Evolutionary conservation across 64 coral and sea anemone species (phyloP), one percentile per base, ranked within the genome.

Genomic region (Montipora cactus): DNA sequence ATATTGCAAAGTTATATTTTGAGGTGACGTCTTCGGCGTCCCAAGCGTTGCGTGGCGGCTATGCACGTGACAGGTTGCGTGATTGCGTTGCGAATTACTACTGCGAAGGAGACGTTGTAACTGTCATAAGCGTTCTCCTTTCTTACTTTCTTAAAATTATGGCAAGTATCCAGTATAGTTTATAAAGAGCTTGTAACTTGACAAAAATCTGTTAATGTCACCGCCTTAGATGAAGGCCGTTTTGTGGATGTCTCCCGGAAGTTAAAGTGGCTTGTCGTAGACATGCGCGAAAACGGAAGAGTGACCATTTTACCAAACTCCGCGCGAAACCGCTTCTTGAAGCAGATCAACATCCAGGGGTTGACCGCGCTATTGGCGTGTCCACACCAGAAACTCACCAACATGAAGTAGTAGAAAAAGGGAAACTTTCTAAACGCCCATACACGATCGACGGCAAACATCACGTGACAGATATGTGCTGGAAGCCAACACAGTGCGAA

Each of bases 401-500:
- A 47, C 81, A 84, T 84, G 59, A 84, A 19, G 16, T 68, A 84
- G 61, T 19, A 0, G 61, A 15, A 64, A 4, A 4, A 1, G 7
- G 80, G 80, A 9, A 61, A 1, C 53, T 28, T 10, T 1, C 0
- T 2, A 7, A 37, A 6, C 9, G 45, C 0, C 0, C 9, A 64
- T 12, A 3, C 7, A 14, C 0, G 8, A 21, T 68, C 81, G 2
- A 84, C 68, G 4, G 44, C 61, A 16, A 84, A 10, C 44, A 84
- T 68, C 59, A 68, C 9, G 37, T 84, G 81, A 84, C 45, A 48
- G 59, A 68, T 46, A n/a, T 84, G 81, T n/a, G 61, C 81, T 19
- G 81, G 81, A 84, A 84, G 81, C 81, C 81, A 84, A 18, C 81
- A 47, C 2, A 84, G 81, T 47, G 59, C 81, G n/a, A 84, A 84